Percentiles rank a stretch among this genome's conserved stretches.
Evolutionary conservation across 2,888 invertebrate genomes (phyloP).

Genomic region (Ochropacha duplaris): DNA sequence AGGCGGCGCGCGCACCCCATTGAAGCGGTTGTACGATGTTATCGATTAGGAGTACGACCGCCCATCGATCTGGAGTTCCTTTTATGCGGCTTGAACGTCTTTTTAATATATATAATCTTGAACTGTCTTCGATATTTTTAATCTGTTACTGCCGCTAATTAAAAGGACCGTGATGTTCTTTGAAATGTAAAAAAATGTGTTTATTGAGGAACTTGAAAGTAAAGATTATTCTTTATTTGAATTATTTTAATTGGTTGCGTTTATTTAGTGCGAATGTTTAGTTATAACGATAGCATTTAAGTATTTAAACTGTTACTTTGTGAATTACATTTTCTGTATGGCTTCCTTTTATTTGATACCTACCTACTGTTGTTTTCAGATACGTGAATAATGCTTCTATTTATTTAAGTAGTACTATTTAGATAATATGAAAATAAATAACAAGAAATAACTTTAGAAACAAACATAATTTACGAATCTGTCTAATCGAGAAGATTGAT

Average conservation of each 20-base stretch:
- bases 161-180: not conserved
- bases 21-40: slow-evolving; percentile 71
- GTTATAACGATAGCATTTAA: not conserved
- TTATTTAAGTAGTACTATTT: no score
- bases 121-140: slow-evolving; percentile 37
- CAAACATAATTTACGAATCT: no score
- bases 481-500: no score
- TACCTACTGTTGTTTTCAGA: no score
- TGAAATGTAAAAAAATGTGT: not conserved
- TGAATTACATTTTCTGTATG: no score
- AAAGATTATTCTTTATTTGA: not conserved
- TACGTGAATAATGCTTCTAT: no score
- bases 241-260: not conserved
- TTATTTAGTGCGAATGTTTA: not conserved
- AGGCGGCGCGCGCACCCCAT: slow-evolving; percentile 76
- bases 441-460: no score
- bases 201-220: not conserved
- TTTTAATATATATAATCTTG: slow-evolving; percentile 54
- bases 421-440: no score
- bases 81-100: slow-evolving; percentile 59
- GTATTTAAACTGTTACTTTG: no score
- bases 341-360: no score
- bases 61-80: slow-evolving; percentile 63
- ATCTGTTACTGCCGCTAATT: not conserved
- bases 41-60: slow-evolving; percentile 73